These are phyloP conservation scores for Oreochromis spilurus DNA, from an alignment of 2,113 vertebrate species.

Conservation along the genomic window DNA sequence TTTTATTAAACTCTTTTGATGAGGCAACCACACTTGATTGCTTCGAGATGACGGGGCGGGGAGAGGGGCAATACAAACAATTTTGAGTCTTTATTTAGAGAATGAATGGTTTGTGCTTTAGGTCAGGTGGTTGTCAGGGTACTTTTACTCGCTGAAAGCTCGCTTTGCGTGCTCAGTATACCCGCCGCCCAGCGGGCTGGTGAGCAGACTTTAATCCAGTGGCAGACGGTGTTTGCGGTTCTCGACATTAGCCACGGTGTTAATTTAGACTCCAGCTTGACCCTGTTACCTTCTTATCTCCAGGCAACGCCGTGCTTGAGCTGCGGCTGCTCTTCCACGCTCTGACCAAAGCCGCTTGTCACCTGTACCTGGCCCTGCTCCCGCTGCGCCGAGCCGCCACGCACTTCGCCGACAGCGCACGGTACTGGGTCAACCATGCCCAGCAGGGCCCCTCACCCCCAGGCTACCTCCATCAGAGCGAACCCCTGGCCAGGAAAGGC, in stretches of 20 bases:
- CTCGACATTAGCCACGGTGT: constrained; percentile 51
- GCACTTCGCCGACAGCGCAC: constrained; percentile 44
- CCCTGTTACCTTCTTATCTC: constrained; percentile 45
- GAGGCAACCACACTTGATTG: neutral
- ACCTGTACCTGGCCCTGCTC: constrained; percentile 70
- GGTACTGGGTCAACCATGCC: constrained; percentile 31
- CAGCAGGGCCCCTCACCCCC: constrained; percentile 19
- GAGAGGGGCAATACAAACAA: neutral
- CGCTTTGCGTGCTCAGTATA: neutral
- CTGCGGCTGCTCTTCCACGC: constrained; percentile 68
- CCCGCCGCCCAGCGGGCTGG: neutral
- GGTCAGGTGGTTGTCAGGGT: neutral
- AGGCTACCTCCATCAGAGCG: neutral
- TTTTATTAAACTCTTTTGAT: neutral
- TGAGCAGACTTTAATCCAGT: constrained; percentile 43
- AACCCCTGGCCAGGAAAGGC: constrained; percentile 23
- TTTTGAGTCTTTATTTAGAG: neutral
- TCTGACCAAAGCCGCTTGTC: constrained; percentile 62
- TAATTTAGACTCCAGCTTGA: constrained; percentile 51
- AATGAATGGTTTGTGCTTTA: neutral
- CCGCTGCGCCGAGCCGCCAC: constrained; percentile 50
- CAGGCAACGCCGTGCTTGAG: constrained; percentile 68
- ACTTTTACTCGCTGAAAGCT: neutral
- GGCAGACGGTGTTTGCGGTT: constrained; percentile 47
- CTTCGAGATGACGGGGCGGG: neutral